Evolutionary conservation across 2,888 invertebrate species (phyloP).

Genomic region (Drosophila putrida): DNA sequence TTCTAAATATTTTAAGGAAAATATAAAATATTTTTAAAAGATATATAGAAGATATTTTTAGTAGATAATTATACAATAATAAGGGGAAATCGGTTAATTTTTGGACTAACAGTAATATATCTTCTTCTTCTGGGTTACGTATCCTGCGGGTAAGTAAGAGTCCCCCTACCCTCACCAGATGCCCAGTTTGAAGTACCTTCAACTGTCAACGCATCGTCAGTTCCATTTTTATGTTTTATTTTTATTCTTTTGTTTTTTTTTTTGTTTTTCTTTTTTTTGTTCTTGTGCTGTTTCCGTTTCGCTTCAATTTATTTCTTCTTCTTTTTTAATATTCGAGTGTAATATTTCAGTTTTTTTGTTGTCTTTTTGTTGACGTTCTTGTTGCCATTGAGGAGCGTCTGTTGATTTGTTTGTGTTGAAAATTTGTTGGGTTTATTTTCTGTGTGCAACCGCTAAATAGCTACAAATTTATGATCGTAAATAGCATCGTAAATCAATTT

Average conservation of each 20-base stretch:
- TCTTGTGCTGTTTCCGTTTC: constrained; percentile 65
- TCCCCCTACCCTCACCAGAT: constrained; percentile 8
- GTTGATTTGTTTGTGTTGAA: constrained; percentile 61
- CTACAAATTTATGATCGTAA: constrained; percentile 80
- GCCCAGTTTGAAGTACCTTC: constrained; percentile 39
- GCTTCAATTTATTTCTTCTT: constrained; percentile 41
- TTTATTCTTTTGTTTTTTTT: constrained; percentile 58
- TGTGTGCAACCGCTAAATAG: constrained; percentile 79
- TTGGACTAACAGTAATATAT: constrained; percentile 17
- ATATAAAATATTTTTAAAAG: too few species aligned
- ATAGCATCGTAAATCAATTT: constrained; percentile 77
- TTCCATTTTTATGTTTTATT: constrained; percentile 82
- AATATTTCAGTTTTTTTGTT: constrained; percentile 74
- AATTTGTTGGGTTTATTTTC: constrained; percentile 68
- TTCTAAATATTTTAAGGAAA: too few species aligned
- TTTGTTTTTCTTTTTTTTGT: constrained; percentile 44
- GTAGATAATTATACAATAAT: too few species aligned
- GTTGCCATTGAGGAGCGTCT: constrained; percentile 50
- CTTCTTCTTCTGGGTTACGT: constrained; percentile 37
- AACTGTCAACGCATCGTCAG: constrained; percentile 80
- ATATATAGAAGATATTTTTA: too few species aligned
- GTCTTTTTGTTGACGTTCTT: constrained; percentile 12
- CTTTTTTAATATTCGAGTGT: constrained; percentile 77
- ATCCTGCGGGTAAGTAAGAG: constrained; percentile 53
- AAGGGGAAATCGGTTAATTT: constrained; percentile 14